These are phyloP conservation scores for Chorisops tibialis DNA, from an alignment of 2,888 invertebrate genomes.

Conservation along the genomic window DNA sequence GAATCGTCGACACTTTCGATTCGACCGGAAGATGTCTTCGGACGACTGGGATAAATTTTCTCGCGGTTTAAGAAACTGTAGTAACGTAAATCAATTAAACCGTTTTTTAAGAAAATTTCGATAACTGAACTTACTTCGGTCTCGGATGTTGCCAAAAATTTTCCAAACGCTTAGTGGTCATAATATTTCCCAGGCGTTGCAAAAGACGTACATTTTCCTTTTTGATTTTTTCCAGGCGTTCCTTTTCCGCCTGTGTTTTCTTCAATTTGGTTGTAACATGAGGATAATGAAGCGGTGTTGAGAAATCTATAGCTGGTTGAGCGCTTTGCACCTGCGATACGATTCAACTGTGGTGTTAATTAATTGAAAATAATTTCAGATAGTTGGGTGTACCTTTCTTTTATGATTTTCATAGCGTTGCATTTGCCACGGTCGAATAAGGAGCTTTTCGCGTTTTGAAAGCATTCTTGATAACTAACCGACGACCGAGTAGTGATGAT, in stretches of 20 bases:
- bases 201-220: conserved; percentile 66
- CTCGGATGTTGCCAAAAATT: conserved; percentile 64
- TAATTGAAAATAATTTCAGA: not conserved
- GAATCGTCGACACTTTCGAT: conserved; percentile 8
- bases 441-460: conserved; percentile 66
- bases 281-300: conserved; percentile 60
- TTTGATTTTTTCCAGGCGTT: conserved; percentile 63
- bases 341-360: conserved; percentile 2
- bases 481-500: no score
- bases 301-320: conserved; percentile 64
- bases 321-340: conserved; percentile 60
- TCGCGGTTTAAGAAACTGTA: conserved; percentile 49
- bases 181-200: conserved; percentile 64
- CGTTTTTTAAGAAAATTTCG: not conserved
- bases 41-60: conserved; percentile 44
- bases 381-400: conserved; percentile 56
- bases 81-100: not conserved
- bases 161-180: conserved; percentile 64
- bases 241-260: conserved; percentile 65
- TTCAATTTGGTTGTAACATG: conserved; percentile 69
- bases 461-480: conserved; percentile 54
- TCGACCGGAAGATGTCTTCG: conserved; percentile 36
- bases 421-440: conserved; percentile 68
- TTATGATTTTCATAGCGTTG: conserved; percentile 67
- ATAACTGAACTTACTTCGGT: conserved; percentile 53